Percentiles rank a stretch among this genome's conserved stretches.
Conservation (phyloP, 2,888 invertebrate species). For the Vannuccia rotundouncinata region DNA sequence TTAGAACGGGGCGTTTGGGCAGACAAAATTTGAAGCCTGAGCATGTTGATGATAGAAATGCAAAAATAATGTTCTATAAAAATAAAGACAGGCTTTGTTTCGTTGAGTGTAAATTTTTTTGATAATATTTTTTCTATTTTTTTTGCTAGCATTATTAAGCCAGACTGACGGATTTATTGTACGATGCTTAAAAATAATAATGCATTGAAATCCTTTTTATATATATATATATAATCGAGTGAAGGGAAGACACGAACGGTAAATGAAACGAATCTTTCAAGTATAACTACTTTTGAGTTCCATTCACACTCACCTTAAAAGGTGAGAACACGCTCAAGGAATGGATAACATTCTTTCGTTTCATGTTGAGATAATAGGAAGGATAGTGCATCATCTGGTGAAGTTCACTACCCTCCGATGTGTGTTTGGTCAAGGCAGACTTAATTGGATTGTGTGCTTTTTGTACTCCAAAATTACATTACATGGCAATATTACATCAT, state of each 20-base stretch:
- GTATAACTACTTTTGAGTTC: background rate
- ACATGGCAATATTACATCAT: too few relatives aligned
- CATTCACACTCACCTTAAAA: background rate
- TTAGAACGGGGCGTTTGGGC: background rate
- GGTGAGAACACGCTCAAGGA: background rate
- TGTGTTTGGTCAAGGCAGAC: background rate
- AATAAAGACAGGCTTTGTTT: background rate
- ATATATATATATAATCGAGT: background rate
- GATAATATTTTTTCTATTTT: background rate
- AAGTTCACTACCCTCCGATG: too few relatives aligned
- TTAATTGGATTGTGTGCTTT: background rate
- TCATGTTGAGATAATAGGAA: background rate
- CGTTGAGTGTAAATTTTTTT: background rate
- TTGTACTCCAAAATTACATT: background rate
- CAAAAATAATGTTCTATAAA: background rate
- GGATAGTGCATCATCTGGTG: background rate
- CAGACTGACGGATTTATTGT: background rate
- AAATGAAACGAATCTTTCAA: background rate
- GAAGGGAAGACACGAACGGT: background rate
- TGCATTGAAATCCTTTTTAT: background rate
- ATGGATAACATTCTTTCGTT: background rate
- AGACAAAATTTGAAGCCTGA: background rate
- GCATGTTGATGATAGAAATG: background rate
- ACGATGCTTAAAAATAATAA: too few relatives aligned
- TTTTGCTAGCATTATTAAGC: background rate